These are phyloP conservation scores for Tachina grossa DNA, from an alignment of 2,888 invertebrate species.

Conservation along the genomic window DNA sequence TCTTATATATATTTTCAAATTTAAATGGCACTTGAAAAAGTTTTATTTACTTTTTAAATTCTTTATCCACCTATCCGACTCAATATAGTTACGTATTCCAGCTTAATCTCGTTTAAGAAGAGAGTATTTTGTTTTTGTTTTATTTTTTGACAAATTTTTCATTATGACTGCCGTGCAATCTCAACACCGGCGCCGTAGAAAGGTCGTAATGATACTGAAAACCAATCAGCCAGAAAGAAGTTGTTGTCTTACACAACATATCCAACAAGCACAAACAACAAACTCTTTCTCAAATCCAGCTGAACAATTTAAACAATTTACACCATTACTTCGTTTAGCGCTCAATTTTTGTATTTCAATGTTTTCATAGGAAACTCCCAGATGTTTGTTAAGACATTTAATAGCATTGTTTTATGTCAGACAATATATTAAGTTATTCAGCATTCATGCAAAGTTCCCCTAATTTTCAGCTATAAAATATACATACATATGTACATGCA, in stretches of 20 bases:
- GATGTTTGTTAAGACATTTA: too few species aligned
- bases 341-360: neutral
- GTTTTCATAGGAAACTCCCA: neutral
- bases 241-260: constrained; percentile 45
- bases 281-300: constrained; percentile 57
- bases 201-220: constrained; percentile 80
- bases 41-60: constrained; percentile 19
- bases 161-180: constrained; percentile 69
- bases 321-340: constrained; percentile 6
- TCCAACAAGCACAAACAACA: constrained; percentile 6
- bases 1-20: neutral
- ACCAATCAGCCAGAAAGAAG: constrained; percentile 80
- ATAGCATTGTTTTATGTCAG: too few species aligned
- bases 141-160: neutral
- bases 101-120: constrained; percentile 31
- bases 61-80: constrained; percentile 6
- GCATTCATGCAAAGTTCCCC: too few species aligned
- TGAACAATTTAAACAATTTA: constrained; percentile 49
- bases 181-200: constrained; percentile 76
- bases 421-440: too few species aligned
- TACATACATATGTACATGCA: too few species aligned
- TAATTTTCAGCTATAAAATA: too few species aligned
- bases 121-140: neutral
- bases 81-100: neutral
- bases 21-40: constrained; percentile 40